Evolutionary conservation across 2,113 vertebrate species (phyloP).

Genomic region (Cettia cetti): DNA sequence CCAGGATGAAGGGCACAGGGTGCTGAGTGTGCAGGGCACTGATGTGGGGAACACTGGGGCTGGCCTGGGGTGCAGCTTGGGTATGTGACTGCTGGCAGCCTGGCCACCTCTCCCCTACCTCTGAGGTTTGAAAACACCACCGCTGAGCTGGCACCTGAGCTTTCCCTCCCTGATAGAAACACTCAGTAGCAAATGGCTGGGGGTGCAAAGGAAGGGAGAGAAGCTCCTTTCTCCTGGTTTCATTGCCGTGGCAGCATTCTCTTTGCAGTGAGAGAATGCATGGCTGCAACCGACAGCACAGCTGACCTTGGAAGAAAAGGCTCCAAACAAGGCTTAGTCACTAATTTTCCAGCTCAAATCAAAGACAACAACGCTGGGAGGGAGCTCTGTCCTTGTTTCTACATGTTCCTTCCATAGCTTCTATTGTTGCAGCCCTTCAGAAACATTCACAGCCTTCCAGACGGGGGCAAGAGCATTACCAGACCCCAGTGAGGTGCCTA

Average conservation of each 20-base stretch:
- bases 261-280: neutral
- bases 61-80: neutral
- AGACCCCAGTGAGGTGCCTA: neutral
- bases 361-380: neutral
- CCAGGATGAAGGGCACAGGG: neutral
- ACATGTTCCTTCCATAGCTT: neutral
- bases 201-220: neutral
- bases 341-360: neutral
- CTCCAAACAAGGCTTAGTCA: neutral
- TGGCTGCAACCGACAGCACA: neutral
- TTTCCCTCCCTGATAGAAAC: neutral
- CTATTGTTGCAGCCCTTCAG: neutral
- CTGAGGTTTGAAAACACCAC: rapidly evolving
- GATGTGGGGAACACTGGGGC: too few species aligned
- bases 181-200: neutral
- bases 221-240: neutral
- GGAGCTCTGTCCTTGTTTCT: neutral
- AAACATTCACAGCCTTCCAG: neutral
- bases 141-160: neutral
- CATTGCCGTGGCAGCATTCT: rapidly evolving
- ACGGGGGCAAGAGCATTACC: neutral
- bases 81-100: neutral
- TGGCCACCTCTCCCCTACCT: neutral
- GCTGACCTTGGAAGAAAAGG: neutral
- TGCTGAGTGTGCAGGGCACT: neutral